Evolutionary conservation across 2,797 vertebrate genomes (phyloP).

Genomic region (Neopelma chrysocephalum): DNA sequence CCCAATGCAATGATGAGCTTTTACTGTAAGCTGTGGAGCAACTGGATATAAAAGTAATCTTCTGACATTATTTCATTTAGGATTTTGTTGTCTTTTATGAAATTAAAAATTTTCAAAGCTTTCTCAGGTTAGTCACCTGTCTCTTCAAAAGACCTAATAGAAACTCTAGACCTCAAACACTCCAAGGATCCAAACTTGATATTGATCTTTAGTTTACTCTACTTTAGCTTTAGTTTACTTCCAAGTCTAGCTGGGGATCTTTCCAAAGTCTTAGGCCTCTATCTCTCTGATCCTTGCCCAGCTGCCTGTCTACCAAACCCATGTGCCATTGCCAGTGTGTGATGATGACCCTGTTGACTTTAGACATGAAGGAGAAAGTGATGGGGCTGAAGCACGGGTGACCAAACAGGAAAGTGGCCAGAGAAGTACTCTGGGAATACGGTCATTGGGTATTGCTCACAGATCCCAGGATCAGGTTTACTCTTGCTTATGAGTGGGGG

Average conservation of each 20-base stretch:
- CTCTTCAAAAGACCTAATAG: background rate
- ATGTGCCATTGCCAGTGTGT: background rate
- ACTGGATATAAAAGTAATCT: background rate
- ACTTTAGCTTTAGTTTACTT: background rate
- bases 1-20: background rate
- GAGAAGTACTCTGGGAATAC: background rate
- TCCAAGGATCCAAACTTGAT: background rate
- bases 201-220: background rate
- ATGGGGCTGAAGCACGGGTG: background rate
- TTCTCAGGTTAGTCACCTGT: background rate
- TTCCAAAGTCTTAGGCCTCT: background rate
- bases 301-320: background rate
- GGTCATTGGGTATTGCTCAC: background rate
- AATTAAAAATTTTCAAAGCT: background rate
- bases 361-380: background rate
- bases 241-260: background rate
- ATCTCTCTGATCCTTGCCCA: background rate
- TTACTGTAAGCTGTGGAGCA: background rate
- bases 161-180: background rate
- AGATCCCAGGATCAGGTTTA: background rate
- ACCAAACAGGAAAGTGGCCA: background rate
- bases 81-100: background rate
- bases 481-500: background rate
- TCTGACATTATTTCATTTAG: background rate
- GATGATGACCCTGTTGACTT: background rate